These are phyloP conservation scores for Ommatoiulus sabulosus DNA, from an alignment of 2,888 invertebrate genomes.

Conservation along the genomic window DNA sequence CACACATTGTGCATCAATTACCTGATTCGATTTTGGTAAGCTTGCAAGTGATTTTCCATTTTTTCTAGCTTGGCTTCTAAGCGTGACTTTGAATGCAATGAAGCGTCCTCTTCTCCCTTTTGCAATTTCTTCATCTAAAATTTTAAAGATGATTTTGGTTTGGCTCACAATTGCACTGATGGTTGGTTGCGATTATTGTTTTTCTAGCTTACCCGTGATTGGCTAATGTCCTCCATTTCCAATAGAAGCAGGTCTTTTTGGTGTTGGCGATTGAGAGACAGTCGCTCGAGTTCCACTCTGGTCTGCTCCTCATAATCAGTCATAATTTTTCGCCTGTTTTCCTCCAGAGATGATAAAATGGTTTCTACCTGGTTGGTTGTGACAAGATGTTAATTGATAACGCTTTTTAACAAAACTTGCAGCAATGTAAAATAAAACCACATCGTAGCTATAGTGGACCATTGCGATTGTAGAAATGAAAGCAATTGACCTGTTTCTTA, in stretches of 20 bases:
- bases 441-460: too few species aligned
- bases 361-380: background rate
- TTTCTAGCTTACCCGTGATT: background rate
- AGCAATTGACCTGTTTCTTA: background rate
- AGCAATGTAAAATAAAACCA: too few species aligned
- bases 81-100: background rate
- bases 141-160: background rate
- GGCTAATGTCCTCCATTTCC: background rate
- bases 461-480: background rate
- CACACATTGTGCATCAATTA: background rate
- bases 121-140: background rate
- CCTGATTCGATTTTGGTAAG: slow-evolving; percentile 49
- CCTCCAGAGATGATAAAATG: background rate
- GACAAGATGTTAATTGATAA: too few species aligned
- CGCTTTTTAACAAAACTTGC: too few species aligned
- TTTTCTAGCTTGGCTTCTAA: slow-evolving; percentile 48
- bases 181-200: background rate
- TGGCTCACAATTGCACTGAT: background rate
- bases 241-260: background rate
- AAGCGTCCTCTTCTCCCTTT: background rate
- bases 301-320: background rate
- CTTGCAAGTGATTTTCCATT: background rate
- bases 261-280: background rate
- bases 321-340: background rate
- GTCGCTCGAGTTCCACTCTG: background rate